Evolutionary conservation across 2,113 vertebrate genomes (phyloP).

Genomic region (Heterocephalus glaber): DNA sequence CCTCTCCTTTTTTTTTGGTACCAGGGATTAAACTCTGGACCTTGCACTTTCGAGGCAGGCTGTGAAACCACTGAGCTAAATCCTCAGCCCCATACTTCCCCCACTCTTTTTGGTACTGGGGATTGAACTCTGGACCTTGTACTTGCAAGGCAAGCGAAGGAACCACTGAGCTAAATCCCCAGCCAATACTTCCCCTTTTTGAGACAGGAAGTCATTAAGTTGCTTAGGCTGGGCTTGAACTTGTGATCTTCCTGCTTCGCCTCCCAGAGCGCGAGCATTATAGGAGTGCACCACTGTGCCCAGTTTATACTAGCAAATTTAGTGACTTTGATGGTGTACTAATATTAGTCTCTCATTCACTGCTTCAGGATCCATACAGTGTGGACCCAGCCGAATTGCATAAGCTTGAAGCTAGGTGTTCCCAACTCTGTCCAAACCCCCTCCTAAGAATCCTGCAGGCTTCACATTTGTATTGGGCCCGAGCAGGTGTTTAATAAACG

Average conservation of each 20-base stretch:
- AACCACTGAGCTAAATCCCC: too few species aligned
- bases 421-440: neutral
- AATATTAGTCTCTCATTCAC: neutral
- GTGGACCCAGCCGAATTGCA: neutral
- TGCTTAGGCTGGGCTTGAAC: neutral
- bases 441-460: neutral
- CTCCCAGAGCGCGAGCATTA: neutral
- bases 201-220: neutral
- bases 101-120: too few species aligned
- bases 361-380: neutral
- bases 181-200: neutral
- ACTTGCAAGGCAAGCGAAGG: too few species aligned
- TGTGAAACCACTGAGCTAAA: too few species aligned
- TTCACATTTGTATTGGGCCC: neutral
- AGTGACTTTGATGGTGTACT: neutral
- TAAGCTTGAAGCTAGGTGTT: neutral
- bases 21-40: too few species aligned
- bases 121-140: too few species aligned
- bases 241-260: neutral
- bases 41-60: too few species aligned
- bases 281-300: neutral
- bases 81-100: too few species aligned
- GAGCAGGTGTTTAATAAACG: neutral
- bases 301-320: neutral
- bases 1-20: too few species aligned